Base-by-base conservation (phyloP, 2,888 invertebrate genomes). In the Noctua janthina region DNA sequence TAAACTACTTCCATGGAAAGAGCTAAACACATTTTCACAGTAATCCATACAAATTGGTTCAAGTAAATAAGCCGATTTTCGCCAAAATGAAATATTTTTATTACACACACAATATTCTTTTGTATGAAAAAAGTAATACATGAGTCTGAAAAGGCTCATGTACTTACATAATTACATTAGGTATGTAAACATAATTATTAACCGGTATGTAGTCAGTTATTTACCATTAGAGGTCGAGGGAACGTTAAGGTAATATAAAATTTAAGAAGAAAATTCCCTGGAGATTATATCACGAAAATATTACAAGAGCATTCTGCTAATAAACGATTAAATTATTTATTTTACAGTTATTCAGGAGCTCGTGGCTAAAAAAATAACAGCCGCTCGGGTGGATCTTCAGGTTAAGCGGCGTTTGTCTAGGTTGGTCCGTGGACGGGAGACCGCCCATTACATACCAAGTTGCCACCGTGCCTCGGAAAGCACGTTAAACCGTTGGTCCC, bases 21-120 rank as follows among this genome's bases (percentile, higher is more conserved):
- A 69, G 13, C 54, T 23, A 68, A 78, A 72, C 59, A 67, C 59
- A 78, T 78, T 54, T 83, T 62, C 49, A 23, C 67, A 74, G 73
- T 78, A 78, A 84, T 84, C 73, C 62, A 82, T 23, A 64, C 20
- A 79, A 79, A 82, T 84, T 73, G 62, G 49, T 73, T 56, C 35
- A 11, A 29, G 39, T 68, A 70, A 62, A 83, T 78, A 78, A 84
- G 62, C 72, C 35, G 23, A 46, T 72, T 72, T 43, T n/a, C 29
- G 20, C 35, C 54, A n/a, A 72, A 78, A 79, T 69, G 10, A 64
- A 78, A 67, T 84, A 73, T 67, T 70, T 59, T 39, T 71, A 46
- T 75, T 51, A 64, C n/a, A 39, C 46, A 29, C 35, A 46, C 29
- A 49, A 49, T 83, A 49, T 74, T 29, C 15, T 23, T 23, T 23